A percentile compares a stretch with the other conserved stretches of the same genome.
Evolutionary conservation across 2,797 vertebrate species (phyloP).

Genomic region (Ptychobarbus kaznakovi): DNA sequence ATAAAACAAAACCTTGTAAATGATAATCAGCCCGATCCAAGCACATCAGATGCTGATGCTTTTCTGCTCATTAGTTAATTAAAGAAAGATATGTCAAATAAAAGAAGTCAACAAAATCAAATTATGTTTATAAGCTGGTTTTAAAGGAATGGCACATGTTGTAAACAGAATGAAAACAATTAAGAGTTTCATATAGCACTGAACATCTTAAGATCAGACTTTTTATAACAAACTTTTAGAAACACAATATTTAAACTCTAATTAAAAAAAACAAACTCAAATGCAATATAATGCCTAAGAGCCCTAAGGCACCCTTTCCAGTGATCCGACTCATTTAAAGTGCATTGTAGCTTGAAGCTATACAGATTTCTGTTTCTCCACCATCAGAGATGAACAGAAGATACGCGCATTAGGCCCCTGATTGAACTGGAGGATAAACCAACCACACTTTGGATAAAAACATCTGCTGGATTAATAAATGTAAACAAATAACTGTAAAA

Average conservation of each 20-base stretch:
- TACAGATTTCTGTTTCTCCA: not conserved
- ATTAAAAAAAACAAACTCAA: not conserved
- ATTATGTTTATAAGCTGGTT: not conserved
- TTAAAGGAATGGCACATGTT: not conserved
- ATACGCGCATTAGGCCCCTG: not conserved
- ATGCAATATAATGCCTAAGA: not conserved
- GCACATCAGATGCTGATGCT: not conserved
- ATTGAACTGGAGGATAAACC: not conserved
- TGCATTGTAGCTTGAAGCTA: slow-evolving; percentile 21
- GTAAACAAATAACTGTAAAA: slow-evolving; percentile 16
- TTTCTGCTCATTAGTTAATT: not conserved
- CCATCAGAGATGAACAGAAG: not conserved
- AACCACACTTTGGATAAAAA: not conserved
- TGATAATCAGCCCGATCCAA: not conserved
- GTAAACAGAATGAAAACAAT: not conserved
- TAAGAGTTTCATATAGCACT: not conserved
- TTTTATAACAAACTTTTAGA: not conserved
- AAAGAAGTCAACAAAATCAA: not conserved
- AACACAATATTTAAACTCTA: not conserved
- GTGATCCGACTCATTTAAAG: slow-evolving; percentile 40
- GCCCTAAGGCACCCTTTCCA: not conserved
- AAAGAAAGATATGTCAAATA: not conserved
- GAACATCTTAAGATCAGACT: not conserved
- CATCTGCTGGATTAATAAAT: not conserved
- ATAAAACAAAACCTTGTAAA: not conserved